These are phyloP conservation scores for Panzeria rudis DNA, from an alignment of 2,888 invertebrate species.

Conservation along the genomic window DNA sequence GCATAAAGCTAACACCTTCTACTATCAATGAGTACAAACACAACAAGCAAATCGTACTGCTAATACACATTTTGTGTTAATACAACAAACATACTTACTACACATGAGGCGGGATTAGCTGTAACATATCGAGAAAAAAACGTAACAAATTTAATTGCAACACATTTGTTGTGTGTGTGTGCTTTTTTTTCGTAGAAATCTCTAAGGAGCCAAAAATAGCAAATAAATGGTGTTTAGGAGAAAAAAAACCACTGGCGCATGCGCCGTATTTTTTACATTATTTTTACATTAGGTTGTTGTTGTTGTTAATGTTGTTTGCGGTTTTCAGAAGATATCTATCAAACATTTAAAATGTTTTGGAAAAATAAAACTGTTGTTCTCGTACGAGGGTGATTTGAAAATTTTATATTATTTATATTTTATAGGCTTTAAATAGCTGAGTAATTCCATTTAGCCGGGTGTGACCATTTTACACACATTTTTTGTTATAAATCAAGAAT, in stretches of 20 bases:
- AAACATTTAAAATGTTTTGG: constrained; percentile 44
- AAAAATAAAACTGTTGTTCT: constrained; percentile 20
- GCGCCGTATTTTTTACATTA: constrained; percentile 48
- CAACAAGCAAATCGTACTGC: constrained; percentile 19
- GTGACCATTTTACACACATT: too few relatives aligned
- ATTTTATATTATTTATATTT: not conserved
- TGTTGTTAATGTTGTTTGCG: constrained; percentile 26
- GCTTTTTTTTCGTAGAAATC: constrained; percentile 55
- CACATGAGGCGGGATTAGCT: constrained; percentile 46
- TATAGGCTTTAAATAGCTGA: not conserved
- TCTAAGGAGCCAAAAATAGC: constrained; percentile 48
- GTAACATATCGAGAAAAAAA: constrained; percentile 19
- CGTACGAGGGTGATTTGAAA: not conserved
- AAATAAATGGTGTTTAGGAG: constrained; percentile 27
- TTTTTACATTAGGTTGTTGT: not conserved
- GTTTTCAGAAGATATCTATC: constrained; percentile 62
- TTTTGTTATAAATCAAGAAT: too few relatives aligned
- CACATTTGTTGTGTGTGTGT: constrained; percentile 33
- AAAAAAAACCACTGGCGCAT: constrained; percentile 64
- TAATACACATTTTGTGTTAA: constrained; percentile 26
- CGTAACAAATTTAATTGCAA: constrained; percentile 68
- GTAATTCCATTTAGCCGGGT: too few relatives aligned
- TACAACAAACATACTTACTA: constrained; percentile 10
- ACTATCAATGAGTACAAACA: constrained; percentile 5
- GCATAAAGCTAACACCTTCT: constrained; percentile 55